Conservation (phyloP, 1,140 invertebrate species). For the Asobara japonica region DNA sequence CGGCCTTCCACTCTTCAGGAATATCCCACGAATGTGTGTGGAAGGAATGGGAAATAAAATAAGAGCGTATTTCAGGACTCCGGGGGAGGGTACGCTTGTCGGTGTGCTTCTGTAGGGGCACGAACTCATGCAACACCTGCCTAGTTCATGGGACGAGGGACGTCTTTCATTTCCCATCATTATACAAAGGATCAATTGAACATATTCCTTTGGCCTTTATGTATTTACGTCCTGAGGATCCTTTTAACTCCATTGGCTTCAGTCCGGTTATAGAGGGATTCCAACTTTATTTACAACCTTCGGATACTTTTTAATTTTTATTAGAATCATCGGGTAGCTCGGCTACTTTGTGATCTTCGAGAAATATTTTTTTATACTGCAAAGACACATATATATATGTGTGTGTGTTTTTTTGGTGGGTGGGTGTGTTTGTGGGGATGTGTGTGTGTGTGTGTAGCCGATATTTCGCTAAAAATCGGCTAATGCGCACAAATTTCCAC, state of each 20-base stretch:
- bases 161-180: conserved; percentile 5
- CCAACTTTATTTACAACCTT: neutral
- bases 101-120: neutral
- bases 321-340: too few relatives aligned
- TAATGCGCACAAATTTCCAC: too few relatives aligned
- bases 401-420: too few relatives aligned
- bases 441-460: too few relatives aligned
- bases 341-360: too few relatives aligned
- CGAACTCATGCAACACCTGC: neutral
- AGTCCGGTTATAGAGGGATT: neutral
- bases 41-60: neutral
- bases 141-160: neutral
- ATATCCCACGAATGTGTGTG: neutral
- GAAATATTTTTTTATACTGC: too few relatives aligned
- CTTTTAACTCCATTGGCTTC: neutral
- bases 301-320: too few relatives aligned
- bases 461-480: too few relatives aligned
- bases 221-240: neutral
- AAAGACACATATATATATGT: too few relatives aligned
- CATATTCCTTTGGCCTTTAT: neutral
- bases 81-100: neutral
- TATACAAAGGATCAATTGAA: neutral
- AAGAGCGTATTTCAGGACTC: neutral
- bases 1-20: conserved; percentile 17
- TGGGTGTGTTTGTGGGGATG: too few relatives aligned